Evolutionary conservation across 2,113 vertebrate genomes (phyloP).

Genomic region (Ammodytes dubius): DNA sequence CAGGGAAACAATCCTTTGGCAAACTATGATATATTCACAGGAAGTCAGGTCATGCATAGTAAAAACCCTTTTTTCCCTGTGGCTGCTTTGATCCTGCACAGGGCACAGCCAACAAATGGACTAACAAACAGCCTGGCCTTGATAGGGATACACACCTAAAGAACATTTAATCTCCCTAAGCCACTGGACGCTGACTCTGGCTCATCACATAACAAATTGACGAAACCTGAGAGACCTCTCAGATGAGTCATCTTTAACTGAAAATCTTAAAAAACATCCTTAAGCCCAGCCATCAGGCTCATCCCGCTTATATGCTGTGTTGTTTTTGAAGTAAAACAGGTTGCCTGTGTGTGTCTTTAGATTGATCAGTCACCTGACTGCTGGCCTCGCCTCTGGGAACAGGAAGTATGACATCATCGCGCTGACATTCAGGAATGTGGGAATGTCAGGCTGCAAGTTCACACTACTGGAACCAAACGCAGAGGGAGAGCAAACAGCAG

Average conservation of each 20-base stretch:
- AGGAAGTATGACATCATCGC: constrained; percentile 83
- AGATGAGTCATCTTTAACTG: constrained; percentile 54
- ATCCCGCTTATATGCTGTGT: constrained; percentile 23
- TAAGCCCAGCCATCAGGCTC: constrained; percentile 33
- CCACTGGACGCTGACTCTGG: constrained; percentile 55
- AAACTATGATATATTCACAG: constrained; percentile 58
- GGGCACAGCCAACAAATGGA: constrained; percentile 59
- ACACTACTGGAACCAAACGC: constrained; percentile 46
- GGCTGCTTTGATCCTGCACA: constrained; percentile 56
- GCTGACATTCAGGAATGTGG: constrained; percentile 83
- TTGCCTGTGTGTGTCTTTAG: constrained; percentile 54
- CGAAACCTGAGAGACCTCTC: constrained; percentile 30
- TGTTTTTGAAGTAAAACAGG: background rate
- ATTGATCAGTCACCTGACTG: constrained; percentile 74
- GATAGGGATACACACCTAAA: constrained; percentile 62
- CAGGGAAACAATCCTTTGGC: constrained; percentile 55
- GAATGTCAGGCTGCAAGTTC: constrained; percentile 75
- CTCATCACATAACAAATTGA: constrained; percentile 59
- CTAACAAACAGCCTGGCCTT: constrained; percentile 62
- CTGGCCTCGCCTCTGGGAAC: constrained; percentile 72
- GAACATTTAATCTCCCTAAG: constrained; percentile 68
- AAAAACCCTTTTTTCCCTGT: constrained; percentile 36
- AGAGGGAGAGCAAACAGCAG: constrained; percentile 37
- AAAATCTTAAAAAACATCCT: constrained; percentile 56
- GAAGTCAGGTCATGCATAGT: constrained; percentile 58